Percentiles rank a stretch among this genome's conserved stretches.
Evolutionary conservation across 2,113 vertebrate species (phyloP).

Genomic region (Heterochromis multidens): DNA sequence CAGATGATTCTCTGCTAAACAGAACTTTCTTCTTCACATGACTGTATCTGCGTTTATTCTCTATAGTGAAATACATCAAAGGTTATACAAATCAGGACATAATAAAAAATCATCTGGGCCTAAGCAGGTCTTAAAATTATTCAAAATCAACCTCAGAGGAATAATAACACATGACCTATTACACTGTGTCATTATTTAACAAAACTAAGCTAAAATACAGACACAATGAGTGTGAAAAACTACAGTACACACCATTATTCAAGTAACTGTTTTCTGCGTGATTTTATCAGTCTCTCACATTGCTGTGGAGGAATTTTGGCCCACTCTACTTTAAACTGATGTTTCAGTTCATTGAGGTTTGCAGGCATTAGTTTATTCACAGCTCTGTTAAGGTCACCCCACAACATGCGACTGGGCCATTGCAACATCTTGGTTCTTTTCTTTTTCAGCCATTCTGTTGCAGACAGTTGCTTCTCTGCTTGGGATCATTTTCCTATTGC

Average conservation of each 20-base stretch:
- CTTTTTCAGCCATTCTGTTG: not conserved
- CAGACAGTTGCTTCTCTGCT: not conserved
- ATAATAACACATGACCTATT: not conserved
- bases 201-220: not conserved
- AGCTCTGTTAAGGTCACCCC: not conserved
- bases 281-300: not conserved
- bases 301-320: not conserved
- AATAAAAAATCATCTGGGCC: not conserved
- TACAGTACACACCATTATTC: not conserved
- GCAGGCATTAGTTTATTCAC: not conserved
- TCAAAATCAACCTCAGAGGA: not conserved
- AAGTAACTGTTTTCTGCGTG: not conserved
- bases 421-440: not conserved
- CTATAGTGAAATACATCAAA: too few relatives aligned
- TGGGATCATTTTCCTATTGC: not conserved
- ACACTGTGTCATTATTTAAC: not conserved
- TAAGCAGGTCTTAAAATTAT: not conserved
- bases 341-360: not conserved
- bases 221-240: not conserved
- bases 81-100: not conserved
- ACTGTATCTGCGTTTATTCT: too few relatives aligned
- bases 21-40: too few relatives aligned
- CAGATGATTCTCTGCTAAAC: not conserved
- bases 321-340: not conserved
- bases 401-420: not conserved